Evolutionary conservation across 1,140 invertebrate species (phyloP).

Genomic region (Trissolcus basalis): DNA sequence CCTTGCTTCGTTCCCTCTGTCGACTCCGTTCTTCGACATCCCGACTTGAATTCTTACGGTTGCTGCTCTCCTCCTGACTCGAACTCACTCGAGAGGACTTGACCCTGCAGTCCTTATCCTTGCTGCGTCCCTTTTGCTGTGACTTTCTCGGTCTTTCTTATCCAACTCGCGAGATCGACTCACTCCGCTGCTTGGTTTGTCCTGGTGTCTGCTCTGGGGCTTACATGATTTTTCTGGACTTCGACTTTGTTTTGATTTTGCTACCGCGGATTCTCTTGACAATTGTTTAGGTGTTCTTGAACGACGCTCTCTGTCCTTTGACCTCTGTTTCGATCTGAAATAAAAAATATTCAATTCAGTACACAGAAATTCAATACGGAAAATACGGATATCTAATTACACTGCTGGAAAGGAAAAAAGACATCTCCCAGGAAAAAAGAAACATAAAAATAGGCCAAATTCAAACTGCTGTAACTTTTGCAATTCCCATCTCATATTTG

Average conservation of each 20-base stretch:
- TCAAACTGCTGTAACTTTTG: too few species aligned
- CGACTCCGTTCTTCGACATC: constrained; percentile 67
- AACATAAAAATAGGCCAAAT: too few species aligned
- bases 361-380: too few species aligned
- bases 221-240: constrained; percentile 70
- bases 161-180: constrained; percentile 63
- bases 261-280: too few species aligned
- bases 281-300: constrained; percentile 69
- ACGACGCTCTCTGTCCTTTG: constrained; percentile 70
- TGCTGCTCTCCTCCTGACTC: constrained; percentile 64
- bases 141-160: constrained; percentile 69
- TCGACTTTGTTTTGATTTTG: constrained; percentile 68
- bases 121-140: constrained; percentile 70
- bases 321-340: constrained; percentile 61
- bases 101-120: constrained; percentile 67
- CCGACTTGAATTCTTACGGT: constrained; percentile 58
- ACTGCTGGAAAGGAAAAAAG: background rate
- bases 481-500: too few species aligned
- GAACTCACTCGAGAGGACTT: constrained; percentile 21
- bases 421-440: too few species aligned
- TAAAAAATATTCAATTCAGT: background rate
- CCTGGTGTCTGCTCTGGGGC: constrained; percentile 67
- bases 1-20: constrained; percentile 64
- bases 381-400: too few species aligned
- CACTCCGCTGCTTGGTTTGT: constrained; percentile 55